Percentiles rank a stretch among this genome's conserved stretches.
Evolutionary conservation across 2,797 vertebrate species (phyloP).

Genomic region (Kryptolebias ocellatus): DNA sequence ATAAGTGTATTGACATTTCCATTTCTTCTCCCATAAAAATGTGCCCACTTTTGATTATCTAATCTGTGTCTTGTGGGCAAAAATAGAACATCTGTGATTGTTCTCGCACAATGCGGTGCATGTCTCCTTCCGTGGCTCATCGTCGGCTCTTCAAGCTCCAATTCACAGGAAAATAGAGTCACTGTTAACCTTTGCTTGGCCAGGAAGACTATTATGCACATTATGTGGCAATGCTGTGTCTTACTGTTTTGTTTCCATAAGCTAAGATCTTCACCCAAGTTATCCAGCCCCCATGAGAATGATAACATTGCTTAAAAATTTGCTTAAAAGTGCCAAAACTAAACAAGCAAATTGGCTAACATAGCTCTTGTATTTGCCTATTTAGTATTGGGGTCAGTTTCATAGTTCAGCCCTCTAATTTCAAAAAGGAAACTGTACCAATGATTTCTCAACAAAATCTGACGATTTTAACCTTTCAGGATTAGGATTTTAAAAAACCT

Average conservation of each 20-base stretch:
- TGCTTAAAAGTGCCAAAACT: too few species aligned
- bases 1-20: conserved; percentile 43
- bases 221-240: conserved; percentile 12
- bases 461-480: too few species aligned
- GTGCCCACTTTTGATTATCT: conserved; percentile 55
- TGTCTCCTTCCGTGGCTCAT: conserved; percentile 15
- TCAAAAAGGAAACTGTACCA: too few species aligned
- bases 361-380: too few species aligned
- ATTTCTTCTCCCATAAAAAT: conserved; percentile 42
- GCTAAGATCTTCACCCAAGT: conserved; percentile 44
- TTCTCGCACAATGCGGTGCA: conserved; percentile 18
- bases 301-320: conserved; percentile 27
- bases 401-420: too few species aligned
- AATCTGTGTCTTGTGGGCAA: conserved; percentile 46
- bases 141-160: conserved; percentile 18
- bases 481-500: too few species aligned
- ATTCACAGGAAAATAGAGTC: conserved; percentile 35
- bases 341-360: too few species aligned
- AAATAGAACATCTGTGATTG: conserved; percentile 49
- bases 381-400: too few species aligned
- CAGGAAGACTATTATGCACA: conserved; percentile 6
- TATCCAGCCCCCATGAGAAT: conserved; percentile 23
- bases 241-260: conserved; percentile 33
- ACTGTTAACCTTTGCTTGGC: conserved; percentile 2
- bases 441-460: too few species aligned